phyloP scores from a whole-genome alignment of 2,113 vertebrate species.

The Odontesthes bonariensis region DNA sequence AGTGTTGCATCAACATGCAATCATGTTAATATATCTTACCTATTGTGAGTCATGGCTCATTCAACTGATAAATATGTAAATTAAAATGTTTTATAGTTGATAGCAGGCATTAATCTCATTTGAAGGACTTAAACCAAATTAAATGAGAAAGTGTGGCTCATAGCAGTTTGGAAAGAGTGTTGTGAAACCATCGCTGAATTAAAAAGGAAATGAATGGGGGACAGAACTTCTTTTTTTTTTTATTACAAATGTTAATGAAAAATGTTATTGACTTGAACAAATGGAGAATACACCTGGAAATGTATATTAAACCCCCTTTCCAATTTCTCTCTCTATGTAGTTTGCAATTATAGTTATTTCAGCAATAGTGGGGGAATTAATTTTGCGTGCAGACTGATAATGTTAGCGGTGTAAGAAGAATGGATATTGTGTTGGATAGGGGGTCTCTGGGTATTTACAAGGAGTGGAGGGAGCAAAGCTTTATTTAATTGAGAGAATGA shows the following conservation, averaged over 20 bases:
- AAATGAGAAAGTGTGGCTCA: constrained; percentile 78
- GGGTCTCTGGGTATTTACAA: constrained; percentile 86
- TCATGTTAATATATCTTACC: constrained; percentile 81
- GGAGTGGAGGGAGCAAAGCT: constrained; percentile 80
- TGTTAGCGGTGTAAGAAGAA: constrained; percentile 79
- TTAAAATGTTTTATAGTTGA: constrained; percentile 81
- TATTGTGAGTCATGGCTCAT: constrained; percentile 82
- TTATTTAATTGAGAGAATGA: constrained; percentile 88
- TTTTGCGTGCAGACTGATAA: constrained; percentile 86
- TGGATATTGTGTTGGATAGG: constrained; percentile 85
- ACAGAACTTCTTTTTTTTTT: constrained; percentile 66
- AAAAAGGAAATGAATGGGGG: constrained; percentile 83
- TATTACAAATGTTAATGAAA: constrained; percentile 87
- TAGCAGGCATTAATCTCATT: constrained; percentile 81
- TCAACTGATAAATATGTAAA: constrained; percentile 86
- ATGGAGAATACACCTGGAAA: constrained; percentile 87
- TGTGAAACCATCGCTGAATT: constrained; percentile 83
- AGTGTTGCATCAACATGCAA: constrained; percentile 76
- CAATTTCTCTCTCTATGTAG: constrained; percentile 82
- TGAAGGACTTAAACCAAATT: constrained; percentile 82
- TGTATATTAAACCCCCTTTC: constrained; percentile 84
- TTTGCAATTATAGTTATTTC: constrained; percentile 89
- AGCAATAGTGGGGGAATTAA: constrained; percentile 84
- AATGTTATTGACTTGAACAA: constrained; percentile 88
- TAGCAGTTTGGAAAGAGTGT: constrained; percentile 75